A percentile compares a stretch with the other conserved stretches of the same genome.
Evolutionary conservation across 2,888 invertebrate genomes (phyloP).

Genomic region (Drosophila ustulata): DNA sequence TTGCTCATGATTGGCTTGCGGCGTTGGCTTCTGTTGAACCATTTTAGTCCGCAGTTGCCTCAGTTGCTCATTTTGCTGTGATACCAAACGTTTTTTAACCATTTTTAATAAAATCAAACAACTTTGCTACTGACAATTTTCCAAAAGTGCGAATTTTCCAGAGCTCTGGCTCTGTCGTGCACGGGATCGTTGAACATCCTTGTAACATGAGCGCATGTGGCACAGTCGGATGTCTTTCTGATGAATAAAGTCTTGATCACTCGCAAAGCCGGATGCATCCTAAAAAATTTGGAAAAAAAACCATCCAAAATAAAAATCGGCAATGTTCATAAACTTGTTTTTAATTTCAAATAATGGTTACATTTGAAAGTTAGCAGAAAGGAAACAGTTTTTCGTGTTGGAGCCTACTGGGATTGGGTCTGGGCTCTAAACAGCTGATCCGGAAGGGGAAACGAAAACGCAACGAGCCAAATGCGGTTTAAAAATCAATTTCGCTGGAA

Average conservation of each 20-base stretch:
- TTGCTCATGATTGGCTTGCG: background rate
- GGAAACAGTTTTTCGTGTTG: no score
- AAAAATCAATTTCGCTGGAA: constrained; percentile 8
- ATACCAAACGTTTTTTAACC: background rate
- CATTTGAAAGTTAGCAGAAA: constrained; percentile 12
- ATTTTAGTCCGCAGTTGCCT: constrained; percentile 26
- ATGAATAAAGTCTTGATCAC: background rate
- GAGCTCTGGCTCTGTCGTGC: constrained; percentile 17
- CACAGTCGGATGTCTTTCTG: background rate
- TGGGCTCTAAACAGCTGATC: no score
- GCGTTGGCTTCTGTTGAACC: background rate
- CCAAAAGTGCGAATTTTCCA: constrained; percentile 60
- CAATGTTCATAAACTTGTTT: background rate
- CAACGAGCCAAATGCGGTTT: background rate
- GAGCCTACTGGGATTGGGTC: constrained; percentile 8
- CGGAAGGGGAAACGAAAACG: background rate
- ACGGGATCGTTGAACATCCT: background rate
- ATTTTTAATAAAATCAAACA: background rate
- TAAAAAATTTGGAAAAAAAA: background rate
- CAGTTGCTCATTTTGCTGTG: constrained; percentile 66
- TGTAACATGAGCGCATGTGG: background rate
- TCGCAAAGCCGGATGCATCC: background rate
- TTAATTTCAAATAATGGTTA: constrained; percentile 14
- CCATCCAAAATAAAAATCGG: background rate
- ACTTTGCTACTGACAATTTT: constrained; percentile 50